These are phyloP conservation scores for Anthophora plumipes DNA, from an alignment of 2,888 invertebrate genomes.

Conservation along the genomic window DNA sequence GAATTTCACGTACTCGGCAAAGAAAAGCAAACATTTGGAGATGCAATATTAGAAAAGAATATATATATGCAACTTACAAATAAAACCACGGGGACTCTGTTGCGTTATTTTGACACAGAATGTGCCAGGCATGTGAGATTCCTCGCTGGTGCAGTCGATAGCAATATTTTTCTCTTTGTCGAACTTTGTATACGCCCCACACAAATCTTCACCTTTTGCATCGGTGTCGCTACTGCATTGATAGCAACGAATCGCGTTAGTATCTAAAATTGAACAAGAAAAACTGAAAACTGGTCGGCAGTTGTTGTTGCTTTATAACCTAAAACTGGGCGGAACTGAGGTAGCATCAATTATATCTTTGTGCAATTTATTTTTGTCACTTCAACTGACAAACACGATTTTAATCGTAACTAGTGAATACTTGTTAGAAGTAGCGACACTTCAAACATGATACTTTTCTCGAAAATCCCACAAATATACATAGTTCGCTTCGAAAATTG, in stretches of 20 bases:
- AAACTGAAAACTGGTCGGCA: neutral
- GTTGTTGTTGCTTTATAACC: constrained; percentile 8
- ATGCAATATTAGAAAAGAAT: neutral
- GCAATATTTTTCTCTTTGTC: constrained; percentile 94
- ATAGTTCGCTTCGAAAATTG: constrained; percentile 18
- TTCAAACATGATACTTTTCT: neutral
- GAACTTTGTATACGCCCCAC: constrained; percentile 95
- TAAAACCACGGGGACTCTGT: constrained; percentile 96
- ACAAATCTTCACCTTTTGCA: constrained; percentile 92
- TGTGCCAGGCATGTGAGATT: constrained; percentile 96
- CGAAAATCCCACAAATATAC: neutral
- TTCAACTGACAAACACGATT: neutral
- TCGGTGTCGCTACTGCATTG: constrained; percentile 96
- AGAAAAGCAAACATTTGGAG: neutral
- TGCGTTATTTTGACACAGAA: constrained; percentile 98
- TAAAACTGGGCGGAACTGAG: constrained; percentile 18
- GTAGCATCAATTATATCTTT: neutral
- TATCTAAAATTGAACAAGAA: constrained; percentile 43
- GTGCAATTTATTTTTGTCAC: neutral
- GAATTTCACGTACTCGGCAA: neutral
- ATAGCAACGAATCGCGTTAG: constrained; percentile 93
- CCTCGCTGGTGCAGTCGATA: constrained; percentile 97
- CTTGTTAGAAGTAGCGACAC: neutral
- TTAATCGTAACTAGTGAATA: neutral
- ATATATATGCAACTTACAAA: constrained; percentile 94